phyloP scores from a whole-genome alignment of 2,888 invertebrate genomes.

The Macrosiphum euphorbiae region DNA sequence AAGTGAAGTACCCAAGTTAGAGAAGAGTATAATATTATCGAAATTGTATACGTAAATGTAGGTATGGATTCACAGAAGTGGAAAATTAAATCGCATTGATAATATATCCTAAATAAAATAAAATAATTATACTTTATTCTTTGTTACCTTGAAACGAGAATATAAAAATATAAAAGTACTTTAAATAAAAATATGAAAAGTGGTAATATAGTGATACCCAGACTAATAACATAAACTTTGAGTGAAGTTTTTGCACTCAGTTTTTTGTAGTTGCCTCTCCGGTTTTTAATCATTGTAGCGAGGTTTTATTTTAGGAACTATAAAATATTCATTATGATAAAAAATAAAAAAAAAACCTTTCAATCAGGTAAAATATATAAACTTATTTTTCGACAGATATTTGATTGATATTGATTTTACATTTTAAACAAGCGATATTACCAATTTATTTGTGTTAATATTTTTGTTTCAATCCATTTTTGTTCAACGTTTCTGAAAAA shows the following conservation, averaged over 20 bases:
- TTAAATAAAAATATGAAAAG: not conserved
- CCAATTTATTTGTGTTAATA: not conserved
- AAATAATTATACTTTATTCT: not conserved
- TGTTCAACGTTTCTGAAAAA: not conserved
- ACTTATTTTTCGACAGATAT: not conserved
- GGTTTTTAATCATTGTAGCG: not conserved
- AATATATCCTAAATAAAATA: not conserved
- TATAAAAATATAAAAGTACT: slow-evolving; percentile 20
- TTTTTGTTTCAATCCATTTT: not conserved
- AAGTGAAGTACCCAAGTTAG: not conserved
- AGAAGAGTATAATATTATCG: not conserved
- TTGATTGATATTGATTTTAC: not conserved
- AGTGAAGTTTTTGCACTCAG: not conserved
- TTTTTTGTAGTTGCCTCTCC: not conserved
- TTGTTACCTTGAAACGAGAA: not conserved
- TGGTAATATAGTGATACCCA: not conserved
- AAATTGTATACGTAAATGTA: not conserved
- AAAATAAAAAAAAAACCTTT: not conserved
- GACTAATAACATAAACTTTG: slow-evolving; percentile 1
- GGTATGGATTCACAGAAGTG: slow-evolving; percentile 5
- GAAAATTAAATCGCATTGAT: slow-evolving; percentile 22
- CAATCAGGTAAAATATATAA: not conserved
- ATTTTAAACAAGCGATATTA: not conserved
- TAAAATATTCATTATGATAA: not conserved
- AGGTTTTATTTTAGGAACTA: not conserved